Evolutionary conservation across 2,113 vertebrate species (phyloP).

Genomic region (Cololabis saira): DNA sequence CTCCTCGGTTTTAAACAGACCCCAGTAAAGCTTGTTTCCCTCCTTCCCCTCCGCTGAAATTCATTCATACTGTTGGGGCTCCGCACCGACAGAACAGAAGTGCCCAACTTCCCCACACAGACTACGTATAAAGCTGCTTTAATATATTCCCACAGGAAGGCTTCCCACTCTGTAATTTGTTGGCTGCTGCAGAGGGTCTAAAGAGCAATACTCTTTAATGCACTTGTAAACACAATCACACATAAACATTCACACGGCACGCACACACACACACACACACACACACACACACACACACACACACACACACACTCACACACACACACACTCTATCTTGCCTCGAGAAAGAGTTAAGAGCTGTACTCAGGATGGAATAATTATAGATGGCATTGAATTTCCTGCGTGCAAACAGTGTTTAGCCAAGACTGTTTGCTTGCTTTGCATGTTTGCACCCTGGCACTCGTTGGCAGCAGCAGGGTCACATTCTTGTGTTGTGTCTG

Average conservation of each 20-base stretch:
- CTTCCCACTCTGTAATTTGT: constrained; percentile 70
- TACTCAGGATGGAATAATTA: constrained; percentile 66
- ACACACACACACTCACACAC: constrained; percentile 20
- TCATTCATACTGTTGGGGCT: constrained; percentile 56
- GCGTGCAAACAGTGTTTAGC: constrained; percentile 59
- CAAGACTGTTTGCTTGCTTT: constrained; percentile 45
- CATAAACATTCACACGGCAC: constrained; percentile 27
- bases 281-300: constrained; percentile 39
- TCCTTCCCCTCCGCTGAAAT: constrained; percentile 37
- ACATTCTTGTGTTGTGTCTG: constrained; percentile 35
- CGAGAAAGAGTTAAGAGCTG: constrained; percentile 55
- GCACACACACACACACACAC: constrained; percentile 21
- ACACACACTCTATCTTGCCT: constrained; percentile 15
- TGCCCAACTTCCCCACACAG: constrained; percentile 23
- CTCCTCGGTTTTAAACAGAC: constrained; percentile 43
- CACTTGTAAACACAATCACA: constrained; percentile 48
- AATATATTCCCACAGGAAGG: constrained; percentile 69
- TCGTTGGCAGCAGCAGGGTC: constrained; percentile 38
- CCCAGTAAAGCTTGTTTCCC: constrained; percentile 42
- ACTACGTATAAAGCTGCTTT: constrained; percentile 57
- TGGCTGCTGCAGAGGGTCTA: constrained; percentile 64
- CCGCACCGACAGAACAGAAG: constrained; percentile 44
- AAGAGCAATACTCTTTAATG: constrained; percentile 65
- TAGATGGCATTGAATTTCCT: constrained; percentile 66
- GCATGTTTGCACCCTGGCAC: constrained; percentile 48